Percentiles rank a stretch among this genome's conserved stretches.
Conservation (phyloP, 1,140 invertebrate genomes). For the Drosophila asahinai region DNA sequence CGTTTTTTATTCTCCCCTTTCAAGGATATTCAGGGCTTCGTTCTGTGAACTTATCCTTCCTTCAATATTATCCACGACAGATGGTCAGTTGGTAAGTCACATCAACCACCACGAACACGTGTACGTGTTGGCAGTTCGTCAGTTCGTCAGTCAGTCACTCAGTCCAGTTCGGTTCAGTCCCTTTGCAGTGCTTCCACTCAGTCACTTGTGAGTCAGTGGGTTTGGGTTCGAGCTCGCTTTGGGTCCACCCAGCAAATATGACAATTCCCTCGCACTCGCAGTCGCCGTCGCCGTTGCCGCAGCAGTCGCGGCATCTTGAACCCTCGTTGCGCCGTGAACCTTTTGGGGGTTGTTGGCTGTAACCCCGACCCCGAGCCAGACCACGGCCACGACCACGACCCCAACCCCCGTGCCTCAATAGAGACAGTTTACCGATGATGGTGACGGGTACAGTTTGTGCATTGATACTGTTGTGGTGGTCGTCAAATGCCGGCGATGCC, state of each 20-base stretch:
- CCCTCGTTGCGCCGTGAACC: slow-evolving; percentile 51
- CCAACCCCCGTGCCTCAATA: slow-evolving; percentile 13
- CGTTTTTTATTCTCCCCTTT: too few species aligned
- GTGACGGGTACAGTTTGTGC: slow-evolving; percentile 78
- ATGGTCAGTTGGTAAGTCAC: slow-evolving; percentile 79
- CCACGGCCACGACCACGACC: slow-evolving; percentile 9
- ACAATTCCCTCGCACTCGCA: slow-evolving; percentile 62
- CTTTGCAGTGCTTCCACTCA: slow-evolving; percentile 48
- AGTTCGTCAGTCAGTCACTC: slow-evolving; percentile 36
- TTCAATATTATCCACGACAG: slow-evolving; percentile 64
- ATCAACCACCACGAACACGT: slow-evolving; percentile 65
- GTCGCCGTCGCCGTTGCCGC: slow-evolving; percentile 22
- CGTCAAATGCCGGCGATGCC: slow-evolving; percentile 62
- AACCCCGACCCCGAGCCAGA: slow-evolving; percentile 25
- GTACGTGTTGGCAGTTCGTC: slow-evolving; percentile 60
- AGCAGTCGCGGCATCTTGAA: slow-evolving; percentile 66
- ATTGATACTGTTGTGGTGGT: slow-evolving; percentile 83
- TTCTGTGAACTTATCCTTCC: background rate
- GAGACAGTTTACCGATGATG: slow-evolving; percentile 57
- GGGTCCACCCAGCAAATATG: slow-evolving; percentile 62
- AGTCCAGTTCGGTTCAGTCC: slow-evolving; percentile 28
- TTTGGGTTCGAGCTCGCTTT: slow-evolving; percentile 9
- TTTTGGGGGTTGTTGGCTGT: slow-evolving; percentile 66
- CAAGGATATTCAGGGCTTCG: slow-evolving; percentile 19
- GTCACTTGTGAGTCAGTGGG: slow-evolving; percentile 61